These are phyloP conservation scores for Machimus rusticus DNA, from an alignment of 2,888 invertebrate genomes.

Conservation along the genomic window DNA sequence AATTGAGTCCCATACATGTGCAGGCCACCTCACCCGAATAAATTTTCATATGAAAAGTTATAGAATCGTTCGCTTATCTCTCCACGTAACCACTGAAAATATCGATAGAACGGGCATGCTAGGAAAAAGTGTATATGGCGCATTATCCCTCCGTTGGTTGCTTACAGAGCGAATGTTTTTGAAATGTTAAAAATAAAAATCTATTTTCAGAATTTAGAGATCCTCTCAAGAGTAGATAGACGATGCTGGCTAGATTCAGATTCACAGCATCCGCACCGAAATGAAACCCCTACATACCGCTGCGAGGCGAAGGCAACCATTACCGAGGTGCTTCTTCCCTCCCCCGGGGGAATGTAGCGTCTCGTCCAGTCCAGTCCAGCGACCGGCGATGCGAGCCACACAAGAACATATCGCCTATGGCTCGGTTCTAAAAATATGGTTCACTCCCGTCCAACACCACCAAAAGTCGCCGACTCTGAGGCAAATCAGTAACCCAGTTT, in stretches of 20 bases:
- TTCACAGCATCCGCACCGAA: not conserved
- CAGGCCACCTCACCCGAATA: not conserved
- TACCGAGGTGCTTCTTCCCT: not conserved
- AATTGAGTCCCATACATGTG: constrained; percentile 26
- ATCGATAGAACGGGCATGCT: constrained; percentile 8
- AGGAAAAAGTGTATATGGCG: not conserved
- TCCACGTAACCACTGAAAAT: constrained; percentile 14
- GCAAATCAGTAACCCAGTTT: constrained; percentile 41
- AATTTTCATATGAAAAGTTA: constrained; percentile 6
- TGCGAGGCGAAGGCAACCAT: constrained; percentile 1
- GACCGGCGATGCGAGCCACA: not conserved
- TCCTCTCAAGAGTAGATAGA: constrained; percentile 24
- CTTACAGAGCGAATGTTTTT: constrained; percentile 26
- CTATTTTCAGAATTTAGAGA: constrained; percentile 32
- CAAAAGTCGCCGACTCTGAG: too few relatives aligned
- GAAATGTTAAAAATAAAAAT: constrained; percentile 39
- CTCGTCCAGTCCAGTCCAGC: constrained; percentile 5
- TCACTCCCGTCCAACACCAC: constrained; percentile 20
- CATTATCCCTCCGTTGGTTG: constrained; percentile 31
- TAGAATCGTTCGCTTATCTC: not conserved
- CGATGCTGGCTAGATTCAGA: not conserved
- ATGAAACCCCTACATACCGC: constrained; percentile 3
- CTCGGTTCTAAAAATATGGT: constrained; percentile 26
- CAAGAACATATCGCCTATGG: not conserved
- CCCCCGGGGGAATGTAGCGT: not conserved